Evolutionary conservation across 1,140 invertebrate genomes (phyloP).

Genomic region (Bombus consobrinus): DNA sequence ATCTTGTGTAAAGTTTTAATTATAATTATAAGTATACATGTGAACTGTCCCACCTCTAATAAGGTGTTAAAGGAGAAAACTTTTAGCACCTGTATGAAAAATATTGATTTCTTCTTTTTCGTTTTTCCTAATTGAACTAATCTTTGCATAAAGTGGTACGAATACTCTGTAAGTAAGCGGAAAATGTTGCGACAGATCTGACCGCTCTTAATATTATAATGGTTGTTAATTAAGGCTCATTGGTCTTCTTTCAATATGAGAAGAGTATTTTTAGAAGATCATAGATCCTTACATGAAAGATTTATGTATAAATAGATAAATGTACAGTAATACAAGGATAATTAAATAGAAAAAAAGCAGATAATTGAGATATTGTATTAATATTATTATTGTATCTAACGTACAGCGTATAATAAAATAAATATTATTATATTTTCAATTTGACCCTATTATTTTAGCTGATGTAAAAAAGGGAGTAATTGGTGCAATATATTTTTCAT

Average conservation of each 20-base stretch:
- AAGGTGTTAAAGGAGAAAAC: slow-evolving; percentile 2
- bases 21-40: slow-evolving; percentile 52
- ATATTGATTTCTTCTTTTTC: slow-evolving; percentile 11
- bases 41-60: slow-evolving; percentile 13
- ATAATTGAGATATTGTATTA: slow-evolving; percentile 78
- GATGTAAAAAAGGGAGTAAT: slow-evolving; percentile 5
- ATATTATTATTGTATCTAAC: slow-evolving; percentile 80
- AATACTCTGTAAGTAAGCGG: slow-evolving; percentile 49
- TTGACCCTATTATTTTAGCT: slow-evolving; percentile 62
- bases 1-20: slow-evolving; percentile 65
- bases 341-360: slow-evolving; percentile 71
- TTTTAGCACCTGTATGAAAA: slow-evolving; percentile 10
- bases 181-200: slow-evolving; percentile 64
- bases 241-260: slow-evolving; percentile 63
- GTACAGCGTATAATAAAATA: slow-evolving; percentile 75
- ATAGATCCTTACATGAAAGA: slow-evolving; percentile 74
- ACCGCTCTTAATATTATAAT: slow-evolving; percentile 74
- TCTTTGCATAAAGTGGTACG: slow-evolving; percentile 40
- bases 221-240: slow-evolving; percentile 74
- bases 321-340: slow-evolving; percentile 78
- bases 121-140: slow-evolving; percentile 48
- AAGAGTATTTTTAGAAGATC: slow-evolving; percentile 56
- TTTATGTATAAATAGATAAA: slow-evolving; percentile 78
- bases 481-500: slow-evolving; percentile 52
- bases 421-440: slow-evolving; percentile 80